These are phyloP conservation scores for Xenopus petersii DNA, from an alignment of 2,797 vertebrate genomes.

Conservation along the genomic window DNA sequence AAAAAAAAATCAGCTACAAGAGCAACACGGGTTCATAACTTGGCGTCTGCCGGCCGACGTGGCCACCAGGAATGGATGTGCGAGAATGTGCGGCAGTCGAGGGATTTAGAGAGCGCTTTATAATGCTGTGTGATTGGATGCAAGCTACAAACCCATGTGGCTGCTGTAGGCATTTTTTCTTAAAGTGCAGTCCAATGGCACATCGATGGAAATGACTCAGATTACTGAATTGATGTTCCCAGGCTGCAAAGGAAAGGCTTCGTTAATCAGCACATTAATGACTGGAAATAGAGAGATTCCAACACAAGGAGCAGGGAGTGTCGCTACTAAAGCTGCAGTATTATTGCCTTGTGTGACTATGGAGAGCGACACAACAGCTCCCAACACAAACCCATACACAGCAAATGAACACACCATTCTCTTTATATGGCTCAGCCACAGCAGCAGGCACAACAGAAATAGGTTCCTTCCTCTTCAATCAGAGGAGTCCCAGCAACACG, in stretches of 20 bases:
- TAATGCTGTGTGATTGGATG: not conserved
- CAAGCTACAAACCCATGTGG: constrained; percentile 17
- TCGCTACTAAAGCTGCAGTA: constrained; percentile 34
- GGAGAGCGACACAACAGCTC: not conserved
- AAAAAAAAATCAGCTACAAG: constrained; percentile 16
- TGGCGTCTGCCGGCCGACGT: not conserved
- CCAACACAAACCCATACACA: no score
- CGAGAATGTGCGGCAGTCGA: no score
- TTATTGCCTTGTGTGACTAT: not conserved
- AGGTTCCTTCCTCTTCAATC: no score
- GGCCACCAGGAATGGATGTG: no score
- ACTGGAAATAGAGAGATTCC: constrained; percentile 5
- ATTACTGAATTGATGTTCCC: constrained; percentile 31
- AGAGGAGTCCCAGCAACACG: no score
- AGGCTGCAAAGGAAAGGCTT: constrained; percentile 42
- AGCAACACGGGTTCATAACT: constrained; percentile 31
- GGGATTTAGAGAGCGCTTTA: not conserved
- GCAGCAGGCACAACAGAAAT: no score
- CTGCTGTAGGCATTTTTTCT: constrained; percentile 37
- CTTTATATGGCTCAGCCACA: no score
- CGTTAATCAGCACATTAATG: constrained; percentile 30
- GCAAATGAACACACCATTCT: no score
- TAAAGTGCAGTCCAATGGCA: accelerated
- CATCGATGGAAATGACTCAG: constrained; percentile 9
- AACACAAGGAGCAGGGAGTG: not conserved